Conservation (phyloP, 2,113 vertebrate species). For the Grammomys surdaster region DNA sequence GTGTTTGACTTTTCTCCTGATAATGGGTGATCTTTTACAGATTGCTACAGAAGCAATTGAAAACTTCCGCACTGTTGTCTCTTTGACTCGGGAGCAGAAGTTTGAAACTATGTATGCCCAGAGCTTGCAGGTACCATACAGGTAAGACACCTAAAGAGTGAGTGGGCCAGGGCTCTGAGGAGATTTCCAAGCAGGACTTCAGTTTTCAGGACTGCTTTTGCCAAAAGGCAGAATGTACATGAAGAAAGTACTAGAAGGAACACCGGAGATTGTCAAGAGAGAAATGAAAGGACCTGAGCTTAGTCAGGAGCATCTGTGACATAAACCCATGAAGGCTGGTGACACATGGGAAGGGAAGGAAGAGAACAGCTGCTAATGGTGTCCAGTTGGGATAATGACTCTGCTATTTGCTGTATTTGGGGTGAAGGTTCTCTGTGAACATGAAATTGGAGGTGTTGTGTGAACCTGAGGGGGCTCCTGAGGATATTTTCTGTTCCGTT, state of each 20-base stretch:
- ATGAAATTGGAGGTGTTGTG: neutral
- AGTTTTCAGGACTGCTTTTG: neutral
- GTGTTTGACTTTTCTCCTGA: neutral
- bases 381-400: neutral
- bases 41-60: slow-evolving; percentile 96
- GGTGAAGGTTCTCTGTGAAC: neutral
- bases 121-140: slow-evolving; percentile 91
- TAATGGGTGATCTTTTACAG: slow-evolving; percentile 84
- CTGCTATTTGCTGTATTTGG: neutral
- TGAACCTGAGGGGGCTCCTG: neutral
- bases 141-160: slow-evolving; percentile 85
- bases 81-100: slow-evolving; percentile 92
- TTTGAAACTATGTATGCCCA: slow-evolving; percentile 94
- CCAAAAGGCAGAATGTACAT: neutral
- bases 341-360: neutral
- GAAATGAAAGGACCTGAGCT: neutral
- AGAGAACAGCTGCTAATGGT: neutral
- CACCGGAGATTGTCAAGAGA: neutral
- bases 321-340: neutral
- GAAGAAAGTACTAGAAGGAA: slow-evolving; percentile 47
- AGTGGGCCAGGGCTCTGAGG: neutral
- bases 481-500: neutral
- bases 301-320: neutral
- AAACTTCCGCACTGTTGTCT: slow-evolving; percentile 96
- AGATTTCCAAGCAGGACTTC: neutral